A percentile compares a stretch with the other conserved stretches of the same genome.
Evolutionary conservation across 2,113 vertebrate species (phyloP).

Genomic region (Nothocercus nigrocapillus): DNA sequence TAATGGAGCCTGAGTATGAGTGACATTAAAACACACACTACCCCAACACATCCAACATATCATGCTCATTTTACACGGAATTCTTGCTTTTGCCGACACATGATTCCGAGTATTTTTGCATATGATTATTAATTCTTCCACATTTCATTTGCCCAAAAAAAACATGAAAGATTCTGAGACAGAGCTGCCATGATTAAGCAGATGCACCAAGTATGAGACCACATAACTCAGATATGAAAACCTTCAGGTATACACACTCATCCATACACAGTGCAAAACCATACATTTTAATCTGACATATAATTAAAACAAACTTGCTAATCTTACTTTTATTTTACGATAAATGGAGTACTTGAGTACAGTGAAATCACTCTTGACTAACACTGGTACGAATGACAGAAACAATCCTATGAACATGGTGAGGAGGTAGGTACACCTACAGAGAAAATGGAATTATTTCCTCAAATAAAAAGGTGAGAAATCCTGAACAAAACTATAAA

Average conservation of each 20-base stretch:
- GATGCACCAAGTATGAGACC: not conserved
- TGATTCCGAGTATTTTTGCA: not conserved
- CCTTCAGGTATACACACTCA: not conserved
- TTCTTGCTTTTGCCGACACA: not conserved
- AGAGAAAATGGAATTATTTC: not conserved
- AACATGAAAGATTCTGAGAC: not conserved
- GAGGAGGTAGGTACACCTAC: not conserved
- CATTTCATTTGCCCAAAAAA: not conserved
- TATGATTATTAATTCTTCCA: not conserved
- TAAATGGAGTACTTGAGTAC: not conserved
- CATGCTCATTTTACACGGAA: not conserved
- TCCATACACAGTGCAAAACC: not conserved
- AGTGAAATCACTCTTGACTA: not conserved
- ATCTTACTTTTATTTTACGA: not conserved
- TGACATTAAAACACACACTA: rapidly evolving
- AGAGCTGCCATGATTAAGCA: not conserved
- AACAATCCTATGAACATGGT: not conserved
- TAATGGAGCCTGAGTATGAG: not conserved
- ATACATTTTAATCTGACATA: not conserved
- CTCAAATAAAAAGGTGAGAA: not conserved
- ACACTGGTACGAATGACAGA: not conserved
- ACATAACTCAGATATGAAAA: not conserved
- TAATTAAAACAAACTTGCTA: not conserved
- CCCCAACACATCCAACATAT: not conserved
- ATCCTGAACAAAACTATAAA: not conserved